Conservation (phyloP, 2,888 invertebrate species). For the Seira ritae region DNA sequence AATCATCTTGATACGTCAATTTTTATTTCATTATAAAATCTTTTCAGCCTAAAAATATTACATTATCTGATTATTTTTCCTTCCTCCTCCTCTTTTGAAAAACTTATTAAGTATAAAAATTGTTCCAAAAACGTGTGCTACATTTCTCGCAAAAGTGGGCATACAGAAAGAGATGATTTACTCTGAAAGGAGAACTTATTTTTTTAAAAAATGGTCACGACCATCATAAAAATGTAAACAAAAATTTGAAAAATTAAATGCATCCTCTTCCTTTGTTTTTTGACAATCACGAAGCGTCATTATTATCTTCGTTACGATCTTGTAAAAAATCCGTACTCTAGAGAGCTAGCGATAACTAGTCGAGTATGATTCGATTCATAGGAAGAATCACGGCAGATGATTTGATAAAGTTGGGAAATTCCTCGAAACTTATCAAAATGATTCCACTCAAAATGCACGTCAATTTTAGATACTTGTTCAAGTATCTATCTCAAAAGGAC, state of each 20-base stretch:
- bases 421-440: not conserved
- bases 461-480: too few relatives aligned
- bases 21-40: not conserved
- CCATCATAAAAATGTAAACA: not conserved
- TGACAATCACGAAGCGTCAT: not conserved
- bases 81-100: not conserved
- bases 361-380: too few relatives aligned
- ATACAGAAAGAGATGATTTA: not conserved
- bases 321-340: too few relatives aligned
- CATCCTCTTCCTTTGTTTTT: not conserved
- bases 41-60: not conserved
- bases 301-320: not conserved
- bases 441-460: not conserved
- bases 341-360: too few relatives aligned
- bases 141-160: not conserved
- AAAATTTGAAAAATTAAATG: not conserved
- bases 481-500: too few relatives aligned
- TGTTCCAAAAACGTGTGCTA: not conserved
- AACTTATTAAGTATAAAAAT: not conserved
- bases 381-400: too few relatives aligned
- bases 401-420: too few relatives aligned
- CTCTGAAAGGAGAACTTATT: not conserved
- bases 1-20: not conserved
- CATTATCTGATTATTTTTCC: not conserved
- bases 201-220: not conserved